Evolutionary conservation across 2,888 invertebrate species (phyloP), one percentile per base, ranked within the genome.

Genomic region (Ormyrus nitidulus): DNA sequence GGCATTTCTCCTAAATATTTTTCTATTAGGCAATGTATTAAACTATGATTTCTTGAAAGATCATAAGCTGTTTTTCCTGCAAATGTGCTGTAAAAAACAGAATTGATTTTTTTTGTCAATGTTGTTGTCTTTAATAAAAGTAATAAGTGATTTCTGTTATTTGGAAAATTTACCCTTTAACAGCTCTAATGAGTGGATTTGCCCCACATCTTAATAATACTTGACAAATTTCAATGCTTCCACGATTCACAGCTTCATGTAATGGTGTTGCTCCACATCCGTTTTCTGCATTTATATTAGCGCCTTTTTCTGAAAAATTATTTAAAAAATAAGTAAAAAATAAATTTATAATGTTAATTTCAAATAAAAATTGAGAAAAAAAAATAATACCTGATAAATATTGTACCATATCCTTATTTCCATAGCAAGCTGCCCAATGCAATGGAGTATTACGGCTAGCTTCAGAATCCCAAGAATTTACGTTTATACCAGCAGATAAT

Each of bases 361-460:
- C 61, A 58, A 76, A 34, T 34, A 34, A 34, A 34, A 68, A 66
- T 13, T 44, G 48, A 11, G 2, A 34, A 34, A 34, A 3, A 34
- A 34, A 19, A 75, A 34, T 53, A 62, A 58, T 89, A 93, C 93
- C 92, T 85, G 92, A 91, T 59, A 93, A 90, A 87, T 91, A 93
- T 79, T 91, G 89, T 0, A 94, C 91, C 74, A 93, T 92, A 81
- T 93, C 92, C 81, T 91, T 91, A 85, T 92, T 92, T 61, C 92
- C 93, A 88, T 93, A 94, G 83, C 93, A 93, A 46, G 93, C 93
- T 51, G 94, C 94, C 93, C 94, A 94, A 88, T 94, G 94, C 34
- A 94, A 88, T 2, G 94, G 92, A 3, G 94, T 93, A 86, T 94
- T 94, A 84, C 91, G 91, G 83, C 92, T 93, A 58, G 92, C 91